These are phyloP conservation scores for Hippocampus zosterae DNA, from an alignment of 2,113 vertebrate genomes.

Conservation along the genomic window DNA sequence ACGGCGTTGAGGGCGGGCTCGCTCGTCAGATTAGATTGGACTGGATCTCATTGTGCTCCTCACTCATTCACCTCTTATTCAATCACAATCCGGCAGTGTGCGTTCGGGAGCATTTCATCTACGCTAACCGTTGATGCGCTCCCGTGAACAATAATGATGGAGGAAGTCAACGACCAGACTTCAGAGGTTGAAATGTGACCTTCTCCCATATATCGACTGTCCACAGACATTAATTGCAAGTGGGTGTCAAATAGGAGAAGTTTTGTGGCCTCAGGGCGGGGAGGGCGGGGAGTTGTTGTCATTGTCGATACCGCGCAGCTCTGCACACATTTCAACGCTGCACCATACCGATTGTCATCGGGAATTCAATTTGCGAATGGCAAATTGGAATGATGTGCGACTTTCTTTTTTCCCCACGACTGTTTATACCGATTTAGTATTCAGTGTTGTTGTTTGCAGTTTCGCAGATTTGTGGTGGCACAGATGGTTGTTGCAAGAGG, in stretches of 20 bases:
- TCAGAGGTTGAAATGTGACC: slow-evolving; percentile 23
- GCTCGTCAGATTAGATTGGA: slow-evolving; percentile 25
- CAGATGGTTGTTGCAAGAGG: slow-evolving; percentile 15
- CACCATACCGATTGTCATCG: background rate
- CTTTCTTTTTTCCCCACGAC: background rate
- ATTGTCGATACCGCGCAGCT: slow-evolving; percentile 6
- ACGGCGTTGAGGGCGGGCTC: slow-evolving; percentile 1
- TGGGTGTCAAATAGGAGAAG: slow-evolving; percentile 33
- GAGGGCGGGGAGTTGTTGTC: background rate
- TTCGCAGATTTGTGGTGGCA: slow-evolving; percentile 15
- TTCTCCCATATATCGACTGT: slow-evolving; percentile 23
- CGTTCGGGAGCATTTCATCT: slow-evolving; percentile 32
- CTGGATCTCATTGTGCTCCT: slow-evolving; percentile 33
- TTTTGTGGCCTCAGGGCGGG: background rate
- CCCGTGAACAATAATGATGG: slow-evolving; percentile 19
- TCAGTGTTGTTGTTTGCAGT: slow-evolving; percentile 36
- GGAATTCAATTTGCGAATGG: background rate
- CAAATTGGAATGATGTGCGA: background rate
- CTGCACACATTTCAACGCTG: background rate
- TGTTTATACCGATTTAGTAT: slow-evolving; percentile 19
- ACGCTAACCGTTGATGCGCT: slow-evolving; percentile 38
- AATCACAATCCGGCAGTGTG: slow-evolving; percentile 54
- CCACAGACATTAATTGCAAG: slow-evolving; percentile 32
- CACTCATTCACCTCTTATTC: slow-evolving; percentile 44
- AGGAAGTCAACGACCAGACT: slow-evolving; percentile 3